Conservation (phyloP, 1,140 invertebrate genomes). For the Zaprionus nigranus region DNA sequence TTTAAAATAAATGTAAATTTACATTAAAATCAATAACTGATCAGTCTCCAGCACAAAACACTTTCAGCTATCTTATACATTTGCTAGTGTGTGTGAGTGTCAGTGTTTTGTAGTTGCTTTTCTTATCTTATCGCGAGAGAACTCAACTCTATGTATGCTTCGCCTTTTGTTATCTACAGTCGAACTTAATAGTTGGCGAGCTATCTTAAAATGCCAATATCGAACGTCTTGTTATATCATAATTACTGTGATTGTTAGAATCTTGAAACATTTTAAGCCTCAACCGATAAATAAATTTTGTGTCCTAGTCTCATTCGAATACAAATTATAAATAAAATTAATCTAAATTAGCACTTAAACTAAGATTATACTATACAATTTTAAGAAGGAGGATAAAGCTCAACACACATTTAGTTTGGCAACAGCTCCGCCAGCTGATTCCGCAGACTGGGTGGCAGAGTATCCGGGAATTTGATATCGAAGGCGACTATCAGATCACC, state of each 20-base stretch:
- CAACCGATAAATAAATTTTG: conserved; percentile 15
- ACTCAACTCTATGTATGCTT: conserved; percentile 3
- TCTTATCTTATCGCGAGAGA: conserved; percentile 24
- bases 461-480: conserved; percentile 95
- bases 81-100: conserved; percentile 30
- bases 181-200: conserved; percentile 22
- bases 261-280: conserved; percentile 9
- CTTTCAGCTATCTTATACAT: conserved; percentile 13
- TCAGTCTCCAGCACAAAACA: conserved; percentile 70
- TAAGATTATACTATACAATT: conserved; percentile 36
- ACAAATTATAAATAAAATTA: conserved; percentile 18
- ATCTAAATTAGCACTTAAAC: conserved; percentile 38
- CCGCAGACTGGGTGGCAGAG: conserved; percentile 88
- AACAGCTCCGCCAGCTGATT: conserved; percentile 91
- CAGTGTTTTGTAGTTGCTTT: conserved; percentile 35
- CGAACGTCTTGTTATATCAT: neutral
- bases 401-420: conserved; percentile 84
- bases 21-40: conserved; percentile 35
- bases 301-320: conserved; percentile 5
- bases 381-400: conserved; percentile 21
- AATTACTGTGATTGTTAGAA: conserved; percentile 4
- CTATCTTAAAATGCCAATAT: conserved; percentile 6
- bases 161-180: conserved; percentile 20
- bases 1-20: conserved; percentile 9
- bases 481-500: conserved; percentile 96